phyloP scores from a whole-genome alignment of 2,113 vertebrate species.

The Nothoprocta perdicaria region DNA sequence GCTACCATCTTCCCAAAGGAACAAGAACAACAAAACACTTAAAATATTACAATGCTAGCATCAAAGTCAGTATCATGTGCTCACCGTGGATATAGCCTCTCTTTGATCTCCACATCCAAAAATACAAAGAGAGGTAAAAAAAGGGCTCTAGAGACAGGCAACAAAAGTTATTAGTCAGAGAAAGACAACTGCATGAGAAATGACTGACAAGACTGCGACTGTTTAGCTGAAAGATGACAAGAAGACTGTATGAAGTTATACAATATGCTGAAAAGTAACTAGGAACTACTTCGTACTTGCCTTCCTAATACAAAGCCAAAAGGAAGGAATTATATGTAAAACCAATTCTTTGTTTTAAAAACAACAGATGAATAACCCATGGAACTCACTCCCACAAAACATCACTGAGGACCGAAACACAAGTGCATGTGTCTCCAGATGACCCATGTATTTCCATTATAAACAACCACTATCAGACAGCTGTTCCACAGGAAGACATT shows the following conservation, averaged over 20 bases:
- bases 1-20: neutral
- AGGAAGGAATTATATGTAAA: neutral
- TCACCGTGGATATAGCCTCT: neutral
- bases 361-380: neutral
- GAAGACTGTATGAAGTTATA: conserved; percentile 4
- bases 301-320: conserved; percentile 24
- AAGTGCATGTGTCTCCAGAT: neutral
- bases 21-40: neutral
- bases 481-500: neutral
- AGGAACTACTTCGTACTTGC: neutral
- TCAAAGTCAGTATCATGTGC: neutral
- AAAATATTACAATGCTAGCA: neutral
- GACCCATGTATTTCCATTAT: neutral
- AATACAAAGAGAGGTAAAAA: neutral
- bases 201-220: neutral
- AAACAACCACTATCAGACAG: neutral
- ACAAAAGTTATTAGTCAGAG: neutral
- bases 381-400: neutral
- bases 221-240: conserved; percentile 19
- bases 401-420: neutral
- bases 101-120: neutral
- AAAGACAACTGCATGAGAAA: conserved; percentile 22
- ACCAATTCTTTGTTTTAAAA: neutral
- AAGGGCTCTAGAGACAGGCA: neutral
- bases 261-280: conserved; percentile 1